Conservation (phyloP, 2,797 vertebrate genomes). For the Glyptemys insculpta region DNA sequence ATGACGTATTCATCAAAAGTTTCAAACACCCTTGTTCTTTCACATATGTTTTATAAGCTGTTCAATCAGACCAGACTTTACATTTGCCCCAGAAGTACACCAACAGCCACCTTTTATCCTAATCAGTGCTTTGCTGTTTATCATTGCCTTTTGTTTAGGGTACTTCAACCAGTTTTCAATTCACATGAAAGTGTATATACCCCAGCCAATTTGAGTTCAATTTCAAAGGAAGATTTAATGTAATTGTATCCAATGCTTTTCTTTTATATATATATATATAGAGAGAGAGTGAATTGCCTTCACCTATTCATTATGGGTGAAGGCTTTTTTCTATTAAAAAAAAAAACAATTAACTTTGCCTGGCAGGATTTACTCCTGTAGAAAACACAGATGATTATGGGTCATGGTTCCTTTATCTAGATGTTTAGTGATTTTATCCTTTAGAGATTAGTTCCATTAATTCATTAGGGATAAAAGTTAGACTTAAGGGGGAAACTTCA, state of each 20-base stretch:
- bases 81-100: not conserved
- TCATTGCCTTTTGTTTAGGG: not conserved
- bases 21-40: not conserved
- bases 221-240: slow-evolving; percentile 34
- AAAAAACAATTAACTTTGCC: slow-evolving; percentile 34
- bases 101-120: not conserved
- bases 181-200: not conserved
- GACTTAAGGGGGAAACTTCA: not conserved
- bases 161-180: not conserved
- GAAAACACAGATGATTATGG: not conserved
- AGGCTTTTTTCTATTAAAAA: not conserved
- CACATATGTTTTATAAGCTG: not conserved
- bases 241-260: not conserved
- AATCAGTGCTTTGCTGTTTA: not conserved
- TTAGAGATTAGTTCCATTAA: slow-evolving; percentile 7
- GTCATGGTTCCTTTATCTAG: slow-evolving; percentile 26
- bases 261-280: not conserved
- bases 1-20: not conserved
- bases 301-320: not conserved
- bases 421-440: slow-evolving; percentile 25
- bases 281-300: not conserved
- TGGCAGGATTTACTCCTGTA: not conserved
- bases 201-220: slow-evolving; percentile 11
- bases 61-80: not conserved
- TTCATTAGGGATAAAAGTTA: not conserved